phyloP scores from a whole-genome alignment of 2,888 invertebrate species.

The Habroteleia sp. region DNA sequence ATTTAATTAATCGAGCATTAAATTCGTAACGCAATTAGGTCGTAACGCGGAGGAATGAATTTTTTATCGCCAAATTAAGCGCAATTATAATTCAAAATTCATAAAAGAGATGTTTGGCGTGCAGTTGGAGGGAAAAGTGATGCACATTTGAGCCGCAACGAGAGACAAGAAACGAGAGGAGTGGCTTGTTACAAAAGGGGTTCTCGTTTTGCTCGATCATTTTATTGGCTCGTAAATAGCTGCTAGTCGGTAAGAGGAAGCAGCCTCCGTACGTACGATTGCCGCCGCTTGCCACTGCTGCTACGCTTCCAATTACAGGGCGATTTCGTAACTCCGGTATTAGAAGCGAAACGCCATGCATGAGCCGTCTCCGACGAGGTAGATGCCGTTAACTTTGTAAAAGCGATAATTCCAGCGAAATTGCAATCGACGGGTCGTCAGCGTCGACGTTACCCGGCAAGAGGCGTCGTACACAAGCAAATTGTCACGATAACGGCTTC shows the following conservation, averaged over 20 bases:
- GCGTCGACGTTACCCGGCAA: constrained; percentile 23
- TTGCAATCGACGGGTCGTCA: constrained; percentile 59
- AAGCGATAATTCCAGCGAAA: constrained; percentile 66
- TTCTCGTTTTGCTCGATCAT: constrained; percentile 68
- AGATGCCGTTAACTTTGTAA: constrained; percentile 61
- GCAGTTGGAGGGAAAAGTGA: constrained; percentile 3
- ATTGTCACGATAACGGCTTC: constrained; percentile 16
- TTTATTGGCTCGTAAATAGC: constrained; percentile 78
- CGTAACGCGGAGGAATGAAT: too few relatives aligned
- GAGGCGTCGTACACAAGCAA: constrained; percentile 13
- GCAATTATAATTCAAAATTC: constrained; percentile 28
- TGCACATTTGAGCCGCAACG: constrained; percentile 24
- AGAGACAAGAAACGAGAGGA: constrained; percentile 35
- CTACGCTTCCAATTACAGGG: constrained; percentile 60
- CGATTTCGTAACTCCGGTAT: constrained; percentile 65
- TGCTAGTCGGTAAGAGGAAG: constrained; percentile 73
- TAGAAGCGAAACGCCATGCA: constrained; percentile 63
- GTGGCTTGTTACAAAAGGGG: constrained; percentile 38
- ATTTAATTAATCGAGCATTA: constrained; percentile 30
- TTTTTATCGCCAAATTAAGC: constrained; percentile 14
- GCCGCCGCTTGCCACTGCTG: constrained; percentile 31
- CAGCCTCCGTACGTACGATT: constrained; percentile 66
- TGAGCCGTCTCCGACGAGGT: constrained; percentile 50
- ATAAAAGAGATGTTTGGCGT: constrained; percentile 9
- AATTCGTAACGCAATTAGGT: constrained; percentile 12